Percentiles rank a stretch among this genome's conserved stretches.
Evolutionary conservation across 1,140 invertebrate species (phyloP).

Genomic region (Papilio aristodemus): DNA sequence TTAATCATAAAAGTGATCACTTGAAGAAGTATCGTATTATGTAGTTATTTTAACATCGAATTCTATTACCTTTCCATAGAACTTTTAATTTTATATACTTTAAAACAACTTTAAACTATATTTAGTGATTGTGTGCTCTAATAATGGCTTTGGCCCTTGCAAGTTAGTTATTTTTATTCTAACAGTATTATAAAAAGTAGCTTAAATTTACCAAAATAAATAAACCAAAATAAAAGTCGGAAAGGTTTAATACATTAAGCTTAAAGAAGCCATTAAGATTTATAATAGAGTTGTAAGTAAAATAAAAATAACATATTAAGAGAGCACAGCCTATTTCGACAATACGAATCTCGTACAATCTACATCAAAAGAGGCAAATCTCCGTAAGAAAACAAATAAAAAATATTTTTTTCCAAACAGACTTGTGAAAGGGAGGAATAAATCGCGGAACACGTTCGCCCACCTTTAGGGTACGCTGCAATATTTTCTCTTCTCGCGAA

Average conservation of each 20-base stretch:
- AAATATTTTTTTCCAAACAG: conserved; percentile 65
- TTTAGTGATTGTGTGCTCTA: too few relatives aligned
- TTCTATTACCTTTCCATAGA: too few relatives aligned
- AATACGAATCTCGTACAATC: conserved; percentile 62
- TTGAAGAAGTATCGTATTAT: background rate
- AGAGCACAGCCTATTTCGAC: conserved; percentile 56
- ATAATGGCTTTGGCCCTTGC: too few relatives aligned
- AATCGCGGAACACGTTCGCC: conserved; percentile 64
- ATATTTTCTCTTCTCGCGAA: conserved; percentile 64
- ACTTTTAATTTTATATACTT: too few relatives aligned
- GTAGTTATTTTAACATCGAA: too few relatives aligned
- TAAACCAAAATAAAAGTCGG: too few relatives aligned
- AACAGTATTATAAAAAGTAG: too few relatives aligned
- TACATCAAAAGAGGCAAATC: conserved; percentile 74
- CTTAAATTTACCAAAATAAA: too few relatives aligned
- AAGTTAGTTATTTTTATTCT: too few relatives aligned
- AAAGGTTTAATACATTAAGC: too few relatives aligned
- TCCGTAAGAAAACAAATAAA: conserved; percentile 76
- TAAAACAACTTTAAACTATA: too few relatives aligned
- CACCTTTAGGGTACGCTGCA: conserved; percentile 64
- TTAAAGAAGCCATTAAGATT: background rate
- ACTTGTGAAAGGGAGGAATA: conserved; percentile 67
- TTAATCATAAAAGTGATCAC: background rate
- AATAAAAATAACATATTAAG: conserved; percentile 43
- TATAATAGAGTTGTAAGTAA: conserved; percentile 46